These are phyloP conservation scores for Takifugu flavidus DNA, from an alignment of 2,113 vertebrate genomes.

Conservation along the genomic window DNA sequence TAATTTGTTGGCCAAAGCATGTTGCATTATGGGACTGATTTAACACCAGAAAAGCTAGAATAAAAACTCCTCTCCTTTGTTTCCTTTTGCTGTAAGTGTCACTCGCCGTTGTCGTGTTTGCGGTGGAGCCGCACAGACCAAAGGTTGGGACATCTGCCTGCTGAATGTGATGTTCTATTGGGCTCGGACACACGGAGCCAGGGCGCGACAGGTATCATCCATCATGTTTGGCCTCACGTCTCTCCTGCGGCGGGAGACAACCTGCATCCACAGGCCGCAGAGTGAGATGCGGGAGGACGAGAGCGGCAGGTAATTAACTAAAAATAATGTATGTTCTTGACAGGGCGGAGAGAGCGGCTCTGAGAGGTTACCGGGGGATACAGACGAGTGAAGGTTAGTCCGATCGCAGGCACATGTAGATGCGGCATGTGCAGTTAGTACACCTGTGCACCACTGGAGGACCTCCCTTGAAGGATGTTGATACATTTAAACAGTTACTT, in stretches of 20 bases:
- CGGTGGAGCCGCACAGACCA: neutral
- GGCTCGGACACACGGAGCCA: conserved; percentile 15
- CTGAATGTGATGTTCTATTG: conserved; percentile 35
- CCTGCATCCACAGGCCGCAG: conserved; percentile 38
- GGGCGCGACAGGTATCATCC: conserved; percentile 61
- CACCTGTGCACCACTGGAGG: conserved; percentile 33
- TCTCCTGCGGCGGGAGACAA: conserved; percentile 51
- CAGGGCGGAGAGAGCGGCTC: conserved; percentile 30
- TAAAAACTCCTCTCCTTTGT: neutral
- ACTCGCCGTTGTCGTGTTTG: conserved; percentile 9
- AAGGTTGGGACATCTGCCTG: conserved; percentile 36
- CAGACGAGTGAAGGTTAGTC: conserved; percentile 47
- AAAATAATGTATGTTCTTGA: conserved; percentile 58
- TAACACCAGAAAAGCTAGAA: conserved; percentile 7
- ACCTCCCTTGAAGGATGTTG: conserved; percentile 43
- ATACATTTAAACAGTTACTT: conserved; percentile 41
- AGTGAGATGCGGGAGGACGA: conserved; percentile 41
- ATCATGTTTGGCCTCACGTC: conserved; percentile 54
- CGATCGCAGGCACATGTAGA: conserved; percentile 24
- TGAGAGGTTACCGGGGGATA: conserved; percentile 16
- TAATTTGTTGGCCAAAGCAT: conserved; percentile 36
- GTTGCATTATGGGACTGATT: conserved; percentile 11
- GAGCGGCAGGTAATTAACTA: conserved; percentile 62
- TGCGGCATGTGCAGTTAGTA: conserved; percentile 30
- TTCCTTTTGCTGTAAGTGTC: conserved; percentile 10